Evolutionary conservation across 92 coral and sea anemone genomes (phyloP).

Genomic region (Heteractis magnifica): DNA sequence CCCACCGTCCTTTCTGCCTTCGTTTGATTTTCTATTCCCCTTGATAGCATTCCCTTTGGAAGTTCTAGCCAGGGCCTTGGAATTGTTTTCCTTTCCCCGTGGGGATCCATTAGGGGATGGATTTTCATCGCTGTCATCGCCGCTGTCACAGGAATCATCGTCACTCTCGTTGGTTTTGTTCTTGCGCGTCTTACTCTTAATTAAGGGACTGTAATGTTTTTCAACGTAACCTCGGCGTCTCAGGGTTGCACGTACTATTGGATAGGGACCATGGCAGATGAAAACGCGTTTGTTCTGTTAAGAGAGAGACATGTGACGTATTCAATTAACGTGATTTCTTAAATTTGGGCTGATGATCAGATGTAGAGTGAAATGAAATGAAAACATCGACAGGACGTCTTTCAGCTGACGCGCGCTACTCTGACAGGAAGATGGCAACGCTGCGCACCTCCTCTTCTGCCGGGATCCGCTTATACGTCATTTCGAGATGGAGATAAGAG

Average conservation of each 20-base stretch:
- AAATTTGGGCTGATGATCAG: too few species aligned
- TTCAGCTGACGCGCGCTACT: too few species aligned
- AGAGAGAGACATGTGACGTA: neutral
- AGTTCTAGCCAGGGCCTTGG: constrained; percentile 14
- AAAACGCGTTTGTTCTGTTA: constrained; percentile 80
- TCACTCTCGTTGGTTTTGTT: constrained; percentile 55
- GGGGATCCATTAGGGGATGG: constrained; percentile 41
- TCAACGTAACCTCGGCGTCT: constrained; percentile 96
- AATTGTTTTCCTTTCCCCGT: constrained; percentile 33
- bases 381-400: too few species aligned
- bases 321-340: too few species aligned
- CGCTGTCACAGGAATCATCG: constrained; percentile 62
- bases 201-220: constrained; percentile 71
- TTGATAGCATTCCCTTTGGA: neutral
- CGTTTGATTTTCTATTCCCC: constrained; percentile 10
- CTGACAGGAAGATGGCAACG: too few species aligned
- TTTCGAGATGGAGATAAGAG: too few species aligned
- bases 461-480: too few species aligned
- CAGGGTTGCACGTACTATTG: constrained; percentile 86
- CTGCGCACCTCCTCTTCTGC: too few species aligned
- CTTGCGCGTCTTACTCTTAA: constrained; percentile 38
- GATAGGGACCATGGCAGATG: constrained; percentile 87
- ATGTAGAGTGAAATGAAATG: too few species aligned
- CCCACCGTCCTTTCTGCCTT: constrained; percentile 29
- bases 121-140: constrained; percentile 59